Percentiles rank a stretch among this genome's conserved stretches.
Conservation (phyloP, 2,113 vertebrate species). For the Petrocephalus microphthalmus region DNA sequence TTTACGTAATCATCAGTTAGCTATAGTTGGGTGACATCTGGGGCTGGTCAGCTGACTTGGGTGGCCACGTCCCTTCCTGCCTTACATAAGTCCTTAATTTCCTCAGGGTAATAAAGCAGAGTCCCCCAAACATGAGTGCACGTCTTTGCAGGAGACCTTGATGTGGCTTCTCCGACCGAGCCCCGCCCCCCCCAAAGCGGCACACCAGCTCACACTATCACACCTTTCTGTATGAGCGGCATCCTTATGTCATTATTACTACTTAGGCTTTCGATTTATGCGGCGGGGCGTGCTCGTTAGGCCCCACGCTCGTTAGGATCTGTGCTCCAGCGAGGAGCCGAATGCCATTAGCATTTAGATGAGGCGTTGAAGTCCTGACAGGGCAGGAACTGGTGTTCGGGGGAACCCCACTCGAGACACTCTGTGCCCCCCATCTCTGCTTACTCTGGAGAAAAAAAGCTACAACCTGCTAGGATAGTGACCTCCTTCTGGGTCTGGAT, state of each 20-base stretch:
- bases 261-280: constrained; percentile 42
- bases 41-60: not conserved
- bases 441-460: not conserved
- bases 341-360: constrained; percentile 58
- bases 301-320: constrained; percentile 43
- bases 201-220: constrained; percentile 30
- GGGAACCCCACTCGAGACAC: not conserved
- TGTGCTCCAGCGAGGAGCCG: constrained; percentile 39
- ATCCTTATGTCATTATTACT: constrained; percentile 43
- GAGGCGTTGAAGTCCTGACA: constrained; percentile 18
- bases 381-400: not conserved
- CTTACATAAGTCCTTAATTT: not conserved
- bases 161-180: constrained; percentile 2
- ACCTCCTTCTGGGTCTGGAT: not conserved
- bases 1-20: not conserved
- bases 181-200: constrained; percentile 11
- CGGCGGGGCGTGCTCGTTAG: constrained; percentile 19
- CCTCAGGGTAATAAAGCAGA: not conserved
- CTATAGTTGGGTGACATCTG: not conserved
- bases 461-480: not conserved
- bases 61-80: not conserved
- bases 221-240: constrained; percentile 21
- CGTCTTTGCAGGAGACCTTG: constrained; percentile 13
- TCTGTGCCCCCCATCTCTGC: not conserved
- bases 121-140: not conserved